phyloP scores from a whole-genome alignment of 1,140 invertebrate genomes.

The Ganaspis sp. region DNA sequence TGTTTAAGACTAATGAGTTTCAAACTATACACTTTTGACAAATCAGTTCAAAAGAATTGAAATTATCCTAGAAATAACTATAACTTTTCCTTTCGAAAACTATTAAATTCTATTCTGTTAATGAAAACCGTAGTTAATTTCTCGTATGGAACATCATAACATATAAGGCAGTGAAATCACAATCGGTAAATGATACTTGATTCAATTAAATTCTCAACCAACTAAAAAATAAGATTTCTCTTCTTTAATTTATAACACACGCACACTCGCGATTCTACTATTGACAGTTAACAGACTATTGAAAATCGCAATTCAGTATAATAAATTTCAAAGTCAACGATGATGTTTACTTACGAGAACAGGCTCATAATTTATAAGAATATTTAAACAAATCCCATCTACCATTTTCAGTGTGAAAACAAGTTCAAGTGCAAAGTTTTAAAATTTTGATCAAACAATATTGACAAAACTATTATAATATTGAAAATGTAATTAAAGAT shows the following conservation, averaged over 20 bases:
- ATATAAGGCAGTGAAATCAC: slow-evolving; percentile 7
- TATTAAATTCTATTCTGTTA: slow-evolving; percentile 7
- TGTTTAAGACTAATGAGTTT: too few relatives aligned
- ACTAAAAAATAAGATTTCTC: slow-evolving; percentile 2
- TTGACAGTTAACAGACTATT: neutral
- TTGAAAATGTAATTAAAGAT: too few relatives aligned
- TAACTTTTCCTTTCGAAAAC: slow-evolving; percentile 11
- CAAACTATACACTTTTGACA: too few relatives aligned
- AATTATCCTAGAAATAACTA: neutral
- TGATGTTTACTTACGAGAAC: neutral
- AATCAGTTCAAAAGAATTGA: neutral
- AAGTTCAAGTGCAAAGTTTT: slow-evolving; percentile 16
- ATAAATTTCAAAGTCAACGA: neutral
- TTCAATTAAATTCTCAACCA: slow-evolving; percentile 12
- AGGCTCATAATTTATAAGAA: neutral
- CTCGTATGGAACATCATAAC: neutral
- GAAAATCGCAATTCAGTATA: neutral
- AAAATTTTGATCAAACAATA: slow-evolving; percentile 5
- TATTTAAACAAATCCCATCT: neutral
- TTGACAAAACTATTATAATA: neutral
- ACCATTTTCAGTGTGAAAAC: neutral
- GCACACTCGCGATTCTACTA: neutral
- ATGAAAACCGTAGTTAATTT: neutral
- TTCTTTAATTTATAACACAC: slow-evolving; percentile 15
- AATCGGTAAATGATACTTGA: neutral